Evolutionary conservation across 2,888 invertebrate genomes (phyloP), one percentile per base, ranked within the genome.

Genomic region (Drosophila trichaetosa): DNA sequence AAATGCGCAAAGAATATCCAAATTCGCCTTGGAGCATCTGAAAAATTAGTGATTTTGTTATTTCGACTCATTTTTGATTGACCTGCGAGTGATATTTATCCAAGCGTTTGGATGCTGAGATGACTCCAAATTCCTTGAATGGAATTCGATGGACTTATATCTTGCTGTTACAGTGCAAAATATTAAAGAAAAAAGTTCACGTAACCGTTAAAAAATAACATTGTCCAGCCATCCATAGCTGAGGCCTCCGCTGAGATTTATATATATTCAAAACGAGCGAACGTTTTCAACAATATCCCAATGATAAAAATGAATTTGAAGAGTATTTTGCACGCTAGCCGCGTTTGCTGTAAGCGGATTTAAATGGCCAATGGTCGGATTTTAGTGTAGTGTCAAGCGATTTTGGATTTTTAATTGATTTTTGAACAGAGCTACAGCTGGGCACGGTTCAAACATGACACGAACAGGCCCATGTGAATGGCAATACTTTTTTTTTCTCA

Each of bases 331-430:
- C 1, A 8, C 7, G 24, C 24, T 58, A 31, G 7, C 29, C 38
- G 24, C 60, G 46, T 33, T n/a, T 36, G 36, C 24, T 24, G 27
- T 70, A 56, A 83, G 70, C 53, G 75, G 73, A 77, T 86, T 86
- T 58, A 49, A 63, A 49, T 79, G 57, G 68, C 48, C 53, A 69
- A 49, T 59, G 69, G 69, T 18, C 67, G 49, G 34, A 56, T 58
- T 52, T 56, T 21, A 27, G 58, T 51, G 46, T 49, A 53, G 65
- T 63, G 46, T 60, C 54, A 48, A 49, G 49, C 54, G 61, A 38
- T 69, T 69, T 69, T 72, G 69, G 59, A 62, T 65, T 69, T 75
- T 69, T 80, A 77, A 87, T 82, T 86, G 87, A 77, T 84, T 82
- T 80, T 77, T 74, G 73, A 69, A 70, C 65, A 63, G 52, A 42